Base-by-base conservation (phyloP, 1,140 invertebrate species). In the Drusus annulatus region DNA sequence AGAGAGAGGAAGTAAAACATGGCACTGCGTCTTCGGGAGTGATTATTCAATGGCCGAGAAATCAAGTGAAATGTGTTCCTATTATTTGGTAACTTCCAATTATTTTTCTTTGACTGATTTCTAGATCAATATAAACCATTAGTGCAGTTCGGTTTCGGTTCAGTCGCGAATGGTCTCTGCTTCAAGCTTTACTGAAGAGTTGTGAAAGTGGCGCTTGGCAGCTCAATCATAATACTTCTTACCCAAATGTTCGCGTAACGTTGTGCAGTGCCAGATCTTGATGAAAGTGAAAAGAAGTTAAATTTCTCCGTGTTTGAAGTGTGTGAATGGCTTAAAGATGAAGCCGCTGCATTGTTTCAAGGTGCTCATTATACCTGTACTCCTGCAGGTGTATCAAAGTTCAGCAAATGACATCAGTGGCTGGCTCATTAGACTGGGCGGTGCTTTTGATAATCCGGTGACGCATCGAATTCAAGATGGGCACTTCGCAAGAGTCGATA, bases 121-220 rank as follows among this genome's bases (percentile, higher is more conserved):
- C 36, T 63, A 79, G 65, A 79, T 63, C 52, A 62, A 83, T 83
- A 83, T 83, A 83, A 83, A 78, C 81, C 50, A 78, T 83, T 79
- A 50, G 52, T 51, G 28, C 62, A 31, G 36, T 45, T 56, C 65
- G 60, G 78, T 58, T 77, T 78, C 79, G 78, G 79, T 83, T 83
- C 81, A 83, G 81, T 83, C 78, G 78, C 54, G 36, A 80, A 65
- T 79, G 76, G 81, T 63, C 79, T 71, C 78, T 63, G 76, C 31
- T 58, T 15, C 16, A n/a, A 69, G 65, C 28, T 69, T 17, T 28
- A n/a, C 51, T 21, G 25, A 7, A 50, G 51, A 36, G 16, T 28
- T 63, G 25, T 63, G 75, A 50, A 76, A 62, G 62, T 69, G 17
- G n/a, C 45, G 50, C 8, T 45, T 45, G 36, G 36, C 60, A 52